Percentiles rank a stretch among this genome's conserved stretches.
These are phyloP conservation scores for Halcyon chelicuti DNA, from an alignment of 2,797 vertebrate species.

Conservation along the genomic window DNA sequence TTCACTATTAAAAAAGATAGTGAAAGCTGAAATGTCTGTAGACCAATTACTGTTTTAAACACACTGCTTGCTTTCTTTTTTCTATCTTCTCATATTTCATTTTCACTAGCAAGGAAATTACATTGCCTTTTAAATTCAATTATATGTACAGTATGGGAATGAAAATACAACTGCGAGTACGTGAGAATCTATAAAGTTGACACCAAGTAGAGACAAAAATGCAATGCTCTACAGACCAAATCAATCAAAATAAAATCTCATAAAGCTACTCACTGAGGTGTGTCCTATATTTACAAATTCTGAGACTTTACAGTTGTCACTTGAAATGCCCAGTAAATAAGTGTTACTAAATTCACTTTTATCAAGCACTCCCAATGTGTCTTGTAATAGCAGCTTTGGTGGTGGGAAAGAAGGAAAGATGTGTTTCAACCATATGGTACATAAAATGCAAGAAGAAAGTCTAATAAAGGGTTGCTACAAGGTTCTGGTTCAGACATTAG, in stretches of 20 bases:
- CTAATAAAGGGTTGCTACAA: background rate
- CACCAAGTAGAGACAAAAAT: background rate
- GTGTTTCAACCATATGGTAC: background rate
- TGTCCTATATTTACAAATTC: background rate
- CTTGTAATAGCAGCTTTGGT: background rate
- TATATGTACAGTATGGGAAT: background rate
- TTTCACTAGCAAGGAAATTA: background rate
- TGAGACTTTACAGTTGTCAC: background rate
- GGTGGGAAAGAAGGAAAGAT: background rate
- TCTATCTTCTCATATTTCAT: background rate
- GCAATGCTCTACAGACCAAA: background rate
- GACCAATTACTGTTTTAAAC: background rate
- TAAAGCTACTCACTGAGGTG: background rate
- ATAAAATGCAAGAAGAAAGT: background rate
- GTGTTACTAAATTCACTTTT: background rate
- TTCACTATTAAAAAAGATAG: background rate
- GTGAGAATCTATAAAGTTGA: background rate
- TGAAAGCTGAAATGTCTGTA: background rate
- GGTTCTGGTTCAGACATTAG: background rate
- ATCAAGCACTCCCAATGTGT: background rate
- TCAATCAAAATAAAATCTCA: conserved; percentile 21
- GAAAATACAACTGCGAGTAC: background rate
- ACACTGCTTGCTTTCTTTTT: background rate
- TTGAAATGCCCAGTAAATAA: background rate
- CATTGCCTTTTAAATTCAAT: background rate